Evolutionary conservation across 1,140 invertebrate species (phyloP).

Genomic region (Drosophila ambigua): DNA sequence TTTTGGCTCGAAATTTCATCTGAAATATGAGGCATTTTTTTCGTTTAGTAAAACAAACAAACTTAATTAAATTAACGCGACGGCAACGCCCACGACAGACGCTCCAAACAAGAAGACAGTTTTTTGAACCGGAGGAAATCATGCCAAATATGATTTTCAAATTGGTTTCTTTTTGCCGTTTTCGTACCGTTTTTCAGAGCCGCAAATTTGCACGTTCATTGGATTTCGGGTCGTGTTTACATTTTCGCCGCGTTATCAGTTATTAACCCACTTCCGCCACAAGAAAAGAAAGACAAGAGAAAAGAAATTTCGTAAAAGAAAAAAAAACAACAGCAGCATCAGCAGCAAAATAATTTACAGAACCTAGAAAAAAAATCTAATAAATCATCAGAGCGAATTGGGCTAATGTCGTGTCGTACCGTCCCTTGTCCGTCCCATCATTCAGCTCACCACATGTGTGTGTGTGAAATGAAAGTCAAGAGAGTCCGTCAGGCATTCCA

Average conservation of each 20-base stretch:
- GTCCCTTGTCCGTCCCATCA: too few relatives aligned
- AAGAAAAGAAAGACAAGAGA: conserved; percentile 55
- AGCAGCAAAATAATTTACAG: conserved; percentile 65
- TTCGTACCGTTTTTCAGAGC: conserved; percentile 37
- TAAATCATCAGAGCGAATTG: conserved; percentile 76
- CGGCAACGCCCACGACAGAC: not conserved
- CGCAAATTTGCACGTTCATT: conserved; percentile 53
- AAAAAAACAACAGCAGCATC: not conserved
- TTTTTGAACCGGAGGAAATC: not conserved
- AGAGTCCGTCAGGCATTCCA: conserved; percentile 22
- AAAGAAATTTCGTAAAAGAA: conserved; percentile 32
- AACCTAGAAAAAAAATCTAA: conserved; percentile 74
- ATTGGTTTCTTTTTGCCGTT: not conserved
- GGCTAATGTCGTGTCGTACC: conserved; percentile 59
- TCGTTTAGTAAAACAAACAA: not conserved
- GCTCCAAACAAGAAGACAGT: not conserved
- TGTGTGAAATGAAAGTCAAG: conserved; percentile 47
- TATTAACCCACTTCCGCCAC: conserved; percentile 75
- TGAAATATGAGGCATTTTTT: not conserved
- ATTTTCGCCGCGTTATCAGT: conserved; percentile 72
- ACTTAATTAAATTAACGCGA: conserved; percentile 2
- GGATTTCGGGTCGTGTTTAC: conserved; percentile 51
- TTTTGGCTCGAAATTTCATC: not conserved
- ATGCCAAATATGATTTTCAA: not conserved
- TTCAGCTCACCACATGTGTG: conserved; percentile 29